Evolutionary conservation across 1,140 invertebrate species (phyloP), one percentile per base, ranked within the genome.

Genomic region (Leptinotarsa texana): DNA sequence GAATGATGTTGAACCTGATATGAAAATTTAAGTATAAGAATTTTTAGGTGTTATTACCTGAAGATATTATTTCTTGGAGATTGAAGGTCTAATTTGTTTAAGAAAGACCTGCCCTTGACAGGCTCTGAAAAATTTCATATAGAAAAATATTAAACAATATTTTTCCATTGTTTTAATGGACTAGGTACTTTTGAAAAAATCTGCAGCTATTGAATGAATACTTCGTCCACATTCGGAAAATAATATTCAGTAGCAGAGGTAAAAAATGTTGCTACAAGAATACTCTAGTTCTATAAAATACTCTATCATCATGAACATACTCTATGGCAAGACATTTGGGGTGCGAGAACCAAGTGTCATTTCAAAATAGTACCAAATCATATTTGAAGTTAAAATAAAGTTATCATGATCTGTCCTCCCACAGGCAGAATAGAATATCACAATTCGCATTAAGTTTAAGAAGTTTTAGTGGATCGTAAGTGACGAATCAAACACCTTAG

Each of bases 361-460:
- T 65, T 73, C 65, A 70, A 75, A 75, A 73, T 62, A 75, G 70
- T 77, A 74, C 68, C 73, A 77, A 79, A 77, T 79, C 51, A 79
- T 78, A 75, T 57, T 73, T 69, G 63, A 75, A 77, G 71, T 79
- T 73, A 72, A 78, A 68, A n/a, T 57, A 17, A 68, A 15, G n/a
- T 68, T 42, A 66, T 69, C 68, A 24, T 49, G 57, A 77, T 75
- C 78, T 77, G 75, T 79, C 76, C 75, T 74, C 33, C 8, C 57
- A 71, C 78, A 79, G 78, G 75, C 78, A 79, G 78, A 79, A 79
- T 79, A 79, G 78, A 77, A 77, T 79, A 79, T 79, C 78, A 79
- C 78, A 79, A 77, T 79, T 79, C 66, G 78, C 78, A 73, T 77
- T 79, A 79, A 77, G 78, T 79, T 71, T 61, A 71, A 71, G 69